A percentile compares a stretch with the other conserved stretches of the same genome.
Conservation (phyloP, 2,888 invertebrate species). For the Heliconius aoede region DNA sequence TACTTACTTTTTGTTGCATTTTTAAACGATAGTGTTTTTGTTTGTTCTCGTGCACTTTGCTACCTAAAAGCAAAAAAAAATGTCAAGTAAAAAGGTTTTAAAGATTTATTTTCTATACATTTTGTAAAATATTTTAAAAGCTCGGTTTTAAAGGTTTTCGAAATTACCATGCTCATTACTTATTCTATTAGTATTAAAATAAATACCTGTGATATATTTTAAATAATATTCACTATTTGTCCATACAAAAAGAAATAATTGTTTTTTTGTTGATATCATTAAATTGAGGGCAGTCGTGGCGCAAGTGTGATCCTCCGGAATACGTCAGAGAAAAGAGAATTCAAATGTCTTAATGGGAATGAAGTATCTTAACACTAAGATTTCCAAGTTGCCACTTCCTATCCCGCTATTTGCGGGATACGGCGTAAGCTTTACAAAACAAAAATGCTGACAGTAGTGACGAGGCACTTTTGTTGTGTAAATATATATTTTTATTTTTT, state of each 20-base stretch:
- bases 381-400: no score
- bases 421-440: background rate
- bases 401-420: no score
- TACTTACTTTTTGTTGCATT: conserved; percentile 27
- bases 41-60: conserved; percentile 12
- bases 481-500: background rate
- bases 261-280: no score
- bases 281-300: no score
- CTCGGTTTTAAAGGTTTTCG: no score
- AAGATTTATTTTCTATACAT: background rate
- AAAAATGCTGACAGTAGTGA: background rate
- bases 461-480: background rate
- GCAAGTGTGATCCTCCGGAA: no score
- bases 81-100: background rate
- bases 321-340: no score
- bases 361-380: no score
- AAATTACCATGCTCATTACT: background rate
- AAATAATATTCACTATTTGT: no score
- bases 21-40: background rate
- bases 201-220: background rate
- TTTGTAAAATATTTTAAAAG: no score
- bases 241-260: no score
- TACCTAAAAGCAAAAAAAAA: conserved; percentile 18
- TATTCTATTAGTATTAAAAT: background rate
- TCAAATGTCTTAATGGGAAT: no score